Evolutionary conservation across 2,113 vertebrate genomes (phyloP), one percentile per base, ranked within the genome.

Genomic region (Puffinus mauretanicus): DNA sequence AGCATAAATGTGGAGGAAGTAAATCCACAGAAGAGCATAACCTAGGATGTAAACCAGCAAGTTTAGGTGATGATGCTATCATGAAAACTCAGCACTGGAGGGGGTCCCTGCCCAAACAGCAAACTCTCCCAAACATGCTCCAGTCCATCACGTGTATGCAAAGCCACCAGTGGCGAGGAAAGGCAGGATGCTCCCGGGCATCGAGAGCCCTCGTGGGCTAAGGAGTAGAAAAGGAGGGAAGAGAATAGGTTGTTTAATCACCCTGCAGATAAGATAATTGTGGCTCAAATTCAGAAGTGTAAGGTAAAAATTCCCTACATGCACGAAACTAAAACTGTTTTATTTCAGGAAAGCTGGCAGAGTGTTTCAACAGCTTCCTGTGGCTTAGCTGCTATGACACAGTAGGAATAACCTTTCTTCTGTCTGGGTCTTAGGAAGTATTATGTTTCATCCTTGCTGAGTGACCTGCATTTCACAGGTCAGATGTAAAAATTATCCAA

Each of bases 361-460:
- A 93, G 71, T 58, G 87, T 86, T 92, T 87, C 87, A 94, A 24
- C 84, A 82, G 60, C 86, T 96, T 97, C 94, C 94, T 97, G 96
- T 90, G 92, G 79, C 94, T 94, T 93, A 93, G 71, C 86, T 94
- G 82, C 62, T 94, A 67, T 93, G 94, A 96, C 93, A 97, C 84
- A 90, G 84, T 90, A 95, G 92, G 86, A 96, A 94, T 92, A 96
- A 94, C 86, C 88, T 95, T 93, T 95, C 92, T 96, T 96, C 93
- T 91, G 66, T 92, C 94, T 94, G 86, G 57, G 58, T 86, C 79
- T 94, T 86, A 94, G 96, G 93, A 95, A 96, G 92, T 95, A 94
- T 97, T 95, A 77, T 46, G 38, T 97, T 97, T 96, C 97, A 96
- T 82, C 70, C 82, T 88, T 88, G 79, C 79, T 79, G 49, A 96